A percentile compares a stretch with the other conserved stretches of the same genome.
Conservation (phyloP, 2,113 vertebrate species). For the Brachyistius frenatus region DNA sequence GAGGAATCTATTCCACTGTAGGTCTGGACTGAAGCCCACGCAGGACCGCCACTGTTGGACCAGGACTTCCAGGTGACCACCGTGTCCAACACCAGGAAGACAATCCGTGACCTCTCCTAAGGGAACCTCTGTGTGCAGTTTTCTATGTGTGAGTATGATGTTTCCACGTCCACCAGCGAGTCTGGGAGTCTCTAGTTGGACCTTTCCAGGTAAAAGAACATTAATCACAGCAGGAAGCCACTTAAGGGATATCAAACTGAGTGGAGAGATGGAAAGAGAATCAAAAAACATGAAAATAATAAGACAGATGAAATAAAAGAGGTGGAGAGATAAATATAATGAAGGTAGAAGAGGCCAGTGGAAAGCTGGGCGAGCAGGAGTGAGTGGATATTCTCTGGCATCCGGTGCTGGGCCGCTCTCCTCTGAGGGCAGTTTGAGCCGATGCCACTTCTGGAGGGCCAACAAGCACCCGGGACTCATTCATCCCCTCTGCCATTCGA, state of each 20-base stretch:
- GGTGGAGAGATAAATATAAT: constrained; percentile 30
- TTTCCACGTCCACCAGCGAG: constrained; percentile 49
- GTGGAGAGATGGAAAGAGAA: constrained; percentile 33
- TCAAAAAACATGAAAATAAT: constrained; percentile 32
- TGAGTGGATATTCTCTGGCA: constrained; percentile 38
- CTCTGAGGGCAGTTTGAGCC: constrained; percentile 50
- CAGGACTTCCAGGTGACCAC: background rate
- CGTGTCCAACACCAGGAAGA: constrained; percentile 27
- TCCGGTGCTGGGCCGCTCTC: constrained; percentile 4
- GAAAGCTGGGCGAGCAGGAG: constrained; percentile 34
- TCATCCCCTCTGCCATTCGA: constrained; percentile 25
- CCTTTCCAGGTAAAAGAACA: constrained; percentile 59
- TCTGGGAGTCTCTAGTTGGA: constrained; percentile 31
- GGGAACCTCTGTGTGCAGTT: constrained; percentile 2
- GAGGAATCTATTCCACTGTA: constrained; percentile 21
- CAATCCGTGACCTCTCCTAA: constrained; percentile 43
- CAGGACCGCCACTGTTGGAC: constrained; percentile 31
- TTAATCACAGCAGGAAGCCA: constrained; percentile 53
- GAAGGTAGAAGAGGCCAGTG: constrained; percentile 24
- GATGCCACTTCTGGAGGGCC: constrained; percentile 51
- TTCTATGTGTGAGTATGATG: constrained; percentile 18
- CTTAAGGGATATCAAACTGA: constrained; percentile 23
- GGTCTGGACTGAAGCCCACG: constrained; percentile 11
- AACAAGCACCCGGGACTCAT: constrained; percentile 39
- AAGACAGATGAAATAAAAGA: constrained; percentile 35